Evolutionary conservation across 2,797 vertebrate genomes (phyloP).

Genomic region (Phrynocephalus vlangalii): DNA sequence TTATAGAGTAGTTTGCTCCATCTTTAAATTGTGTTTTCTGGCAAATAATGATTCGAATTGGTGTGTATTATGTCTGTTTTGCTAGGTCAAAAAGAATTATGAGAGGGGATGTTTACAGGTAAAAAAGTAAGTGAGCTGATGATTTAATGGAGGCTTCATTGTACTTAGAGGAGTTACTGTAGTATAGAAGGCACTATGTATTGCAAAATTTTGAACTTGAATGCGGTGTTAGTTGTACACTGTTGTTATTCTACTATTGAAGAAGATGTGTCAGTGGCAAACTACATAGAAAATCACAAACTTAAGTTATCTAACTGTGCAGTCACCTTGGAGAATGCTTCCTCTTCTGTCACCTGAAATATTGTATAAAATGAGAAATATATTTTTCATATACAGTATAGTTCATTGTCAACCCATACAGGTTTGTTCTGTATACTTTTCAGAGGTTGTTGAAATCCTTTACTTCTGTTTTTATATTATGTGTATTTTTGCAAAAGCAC

Average conservation of each 20-base stretch:
- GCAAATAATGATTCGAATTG: constrained; percentile 13
- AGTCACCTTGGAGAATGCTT: not conserved
- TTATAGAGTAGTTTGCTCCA: not conserved
- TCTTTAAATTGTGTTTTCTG: not conserved
- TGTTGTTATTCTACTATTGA: not conserved
- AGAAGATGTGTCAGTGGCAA: not conserved
- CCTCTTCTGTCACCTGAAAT: not conserved
- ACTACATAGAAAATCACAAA: not conserved
- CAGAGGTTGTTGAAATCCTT: not conserved
- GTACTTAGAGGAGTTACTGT: constrained; percentile 55
- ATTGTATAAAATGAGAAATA: constrained; percentile 42
- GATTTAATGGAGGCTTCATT: constrained; percentile 52
- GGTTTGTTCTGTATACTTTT: not conserved
- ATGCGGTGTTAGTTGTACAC: constrained; percentile 1
- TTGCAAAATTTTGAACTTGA: constrained; percentile 44
- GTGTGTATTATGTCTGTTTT: rapidly evolving
- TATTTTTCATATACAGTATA: not conserved
- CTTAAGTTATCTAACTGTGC: not conserved
- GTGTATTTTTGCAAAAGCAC: not conserved
- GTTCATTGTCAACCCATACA: constrained; percentile 39
- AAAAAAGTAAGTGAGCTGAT: constrained; percentile 33
- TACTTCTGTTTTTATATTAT: not conserved
- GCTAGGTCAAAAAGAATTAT: constrained; percentile 31
- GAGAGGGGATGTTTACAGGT: constrained; percentile 6
- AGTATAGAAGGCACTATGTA: not conserved